Evolutionary conservation across 2,888 invertebrate genomes (phyloP), one percentile per base, ranked within the genome.

Genomic region (Pseudococcus viburni): DNA sequence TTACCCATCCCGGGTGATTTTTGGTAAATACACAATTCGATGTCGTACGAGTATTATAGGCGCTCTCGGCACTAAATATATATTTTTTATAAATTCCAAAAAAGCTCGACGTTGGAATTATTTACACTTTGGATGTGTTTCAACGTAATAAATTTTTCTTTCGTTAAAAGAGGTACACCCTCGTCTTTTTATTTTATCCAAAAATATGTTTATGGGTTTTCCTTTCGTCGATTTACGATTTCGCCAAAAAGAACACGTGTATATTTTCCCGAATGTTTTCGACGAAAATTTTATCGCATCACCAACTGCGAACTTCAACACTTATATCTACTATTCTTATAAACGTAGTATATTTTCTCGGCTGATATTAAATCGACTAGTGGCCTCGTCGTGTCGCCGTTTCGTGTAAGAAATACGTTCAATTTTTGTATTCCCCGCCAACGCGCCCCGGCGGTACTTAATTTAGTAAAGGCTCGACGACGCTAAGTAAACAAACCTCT

Each of bases 111-210:
- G 17, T 26, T 77, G 42, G 80, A 80, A 80, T 80, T 80, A 80
- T 80, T 80, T 80, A 80, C 80, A 80, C 80, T 80, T 80, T 80
- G 80, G 80, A 80, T 46, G 80, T 80, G 80, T 80, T 80, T 80
- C 80, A 80, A 80, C 80, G 80, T 42, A 80, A 80, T 80, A 80
- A 80, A 80, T 80, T 80, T 42, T 80, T 46, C 42, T n/a, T 19
- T 80, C 80, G 6, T 19, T 80, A 17, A 80, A 73, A 80, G 80
- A 80, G 33, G 80, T 80, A 22, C 42, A 80, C 42, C 80, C 80
- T 19, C 55, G 80, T 39, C n/a, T 42, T 46, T 80, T 80, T 42
- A 80, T 80, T 80, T 26, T 42, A 80, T 80, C 80, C 80, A 80
- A 80, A 80, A 80, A 80, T 80, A 80, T 80, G 80, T 80, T 80